A percentile compares a stretch with the other conserved stretches of the same genome.
phyloP scores from a whole-genome alignment of 2,888 invertebrate genomes.

The Sinotaia quadrata region DNA sequence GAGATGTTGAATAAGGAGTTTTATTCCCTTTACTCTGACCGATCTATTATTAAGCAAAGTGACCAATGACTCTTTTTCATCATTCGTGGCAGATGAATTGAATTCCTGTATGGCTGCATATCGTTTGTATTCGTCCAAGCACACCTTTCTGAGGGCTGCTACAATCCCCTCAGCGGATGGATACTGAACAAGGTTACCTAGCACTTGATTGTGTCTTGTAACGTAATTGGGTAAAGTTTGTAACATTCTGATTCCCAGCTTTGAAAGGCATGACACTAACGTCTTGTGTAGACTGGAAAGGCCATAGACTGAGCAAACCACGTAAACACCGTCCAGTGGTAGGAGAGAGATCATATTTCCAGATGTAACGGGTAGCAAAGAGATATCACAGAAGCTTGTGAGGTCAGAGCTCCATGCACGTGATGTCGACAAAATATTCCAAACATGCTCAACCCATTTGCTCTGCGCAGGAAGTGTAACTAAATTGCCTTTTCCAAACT shows the following conservation, averaged over 20 bases:
- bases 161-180: conserved; percentile 27
- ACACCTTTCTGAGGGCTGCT: conserved; percentile 8
- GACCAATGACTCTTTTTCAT: conserved; percentile 16
- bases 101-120: neutral
- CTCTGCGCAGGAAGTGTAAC: neutral
- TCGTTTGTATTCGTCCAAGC: neutral
- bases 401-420: neutral
- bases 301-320: conserved; percentile 3
- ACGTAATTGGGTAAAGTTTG: conserved; percentile 21
- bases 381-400: neutral
- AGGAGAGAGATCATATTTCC: conserved; percentile 20
- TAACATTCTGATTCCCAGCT: conserved; percentile 13
- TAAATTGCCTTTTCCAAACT: neutral
- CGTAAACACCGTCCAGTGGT: conserved; percentile 32
- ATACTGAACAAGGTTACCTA: conserved; percentile 27
- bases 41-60: neutral
- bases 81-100: conserved; percentile 13
- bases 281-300: neutral
- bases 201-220: conserved; percentile 6
- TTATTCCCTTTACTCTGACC: neutral
- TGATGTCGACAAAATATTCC: neutral
- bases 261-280: conserved; percentile 4
- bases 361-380: conserved; percentile 1
- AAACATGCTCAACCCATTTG: conserved; percentile 15
- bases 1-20: conserved; percentile 12